Evolutionary conservation across 2,113 vertebrate genomes (phyloP), one percentile per base, ranked within the genome.

Genomic region (Sinocyclocheilus anshuiensis): DNA sequence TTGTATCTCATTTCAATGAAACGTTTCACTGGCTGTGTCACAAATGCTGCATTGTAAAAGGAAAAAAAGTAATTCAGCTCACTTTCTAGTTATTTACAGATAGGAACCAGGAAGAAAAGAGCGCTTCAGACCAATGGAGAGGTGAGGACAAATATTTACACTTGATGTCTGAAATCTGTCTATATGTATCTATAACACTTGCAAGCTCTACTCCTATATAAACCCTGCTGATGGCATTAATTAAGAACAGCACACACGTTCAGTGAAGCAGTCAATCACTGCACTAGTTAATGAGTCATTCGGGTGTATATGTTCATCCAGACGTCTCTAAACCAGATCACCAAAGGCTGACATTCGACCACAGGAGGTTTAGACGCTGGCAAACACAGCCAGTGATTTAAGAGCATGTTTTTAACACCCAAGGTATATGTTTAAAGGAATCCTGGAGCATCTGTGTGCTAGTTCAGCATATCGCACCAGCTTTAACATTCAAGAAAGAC

Each of bases 31-130:
- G 29, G 29, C 29, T 33, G 29, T 33, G 29, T 33, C 29, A 33
- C 29, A 2, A 33, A 33, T 33, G 2, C 29, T 33, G 29, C 29
- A 33, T 33, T 33, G 29, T 33, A 33, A 33, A 33, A 33, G 29
- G 29, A 33, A 33, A 33, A 33, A 33, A 33, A 33, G 29, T 33
- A 33, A 33, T 33, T 45, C 22, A 39, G 11, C 59, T 57, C 16
- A 29, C n/a, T 89, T 86, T 87, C 2, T 85, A 99, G 98, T 91
- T 99, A 99, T 92, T 92, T 96, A 89, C 95, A 97, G 86, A 99
- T 99, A 77, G 95, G 96, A 39, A 94, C 95, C 69, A 95, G 92
- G 88, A 98, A 96, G 95, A 98, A 95, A 93, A 96, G 92, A 89
- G 90, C 93, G 86, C 88, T 93, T 13, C 95, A 95, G 89, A 93